Conservation (phyloP, 2,113 vertebrate genomes). For the Hemiprocne comata region DNA sequence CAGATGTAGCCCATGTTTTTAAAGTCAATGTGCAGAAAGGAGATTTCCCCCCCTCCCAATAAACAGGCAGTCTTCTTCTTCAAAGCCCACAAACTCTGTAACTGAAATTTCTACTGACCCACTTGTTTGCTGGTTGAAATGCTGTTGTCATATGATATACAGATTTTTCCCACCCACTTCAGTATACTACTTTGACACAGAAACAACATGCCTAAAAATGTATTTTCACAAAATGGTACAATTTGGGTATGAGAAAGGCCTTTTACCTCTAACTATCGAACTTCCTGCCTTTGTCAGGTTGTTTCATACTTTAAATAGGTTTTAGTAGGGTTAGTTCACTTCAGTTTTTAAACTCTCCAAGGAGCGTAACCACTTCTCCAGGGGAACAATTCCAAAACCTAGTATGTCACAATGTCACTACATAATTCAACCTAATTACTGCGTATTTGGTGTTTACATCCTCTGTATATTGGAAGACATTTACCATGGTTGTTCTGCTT, state of each 20-base stretch:
- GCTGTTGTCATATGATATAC: not conserved
- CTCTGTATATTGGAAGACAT: not conserved
- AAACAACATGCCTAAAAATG: not conserved
- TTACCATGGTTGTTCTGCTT: not conserved
- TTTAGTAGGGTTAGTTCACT: not conserved
- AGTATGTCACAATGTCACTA: not conserved
- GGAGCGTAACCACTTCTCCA: not conserved
- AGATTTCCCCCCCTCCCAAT: constrained; percentile 23
- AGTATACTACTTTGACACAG: not conserved
- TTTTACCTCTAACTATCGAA: not conserved
- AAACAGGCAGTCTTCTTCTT: constrained; percentile 37
- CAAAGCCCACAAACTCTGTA: constrained; percentile 26
- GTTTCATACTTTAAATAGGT: not conserved
- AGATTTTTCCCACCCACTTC: not conserved
- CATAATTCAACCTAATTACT: constrained; percentile 10
- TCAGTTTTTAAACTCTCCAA: not conserved
- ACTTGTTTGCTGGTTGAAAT: constrained; percentile 41
- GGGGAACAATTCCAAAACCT: not conserved
- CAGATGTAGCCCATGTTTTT: constrained; percentile 61
- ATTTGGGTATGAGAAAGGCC: not conserved
- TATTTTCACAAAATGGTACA: not conserved
- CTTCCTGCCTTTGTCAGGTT: not conserved
- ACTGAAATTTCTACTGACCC: constrained; percentile 28
- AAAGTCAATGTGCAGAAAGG: constrained; percentile 33
- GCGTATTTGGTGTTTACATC: constrained; percentile 12